Base-by-base conservation (phyloP, 2,797 vertebrate genomes). In the Acridotheres tristis region DNA sequence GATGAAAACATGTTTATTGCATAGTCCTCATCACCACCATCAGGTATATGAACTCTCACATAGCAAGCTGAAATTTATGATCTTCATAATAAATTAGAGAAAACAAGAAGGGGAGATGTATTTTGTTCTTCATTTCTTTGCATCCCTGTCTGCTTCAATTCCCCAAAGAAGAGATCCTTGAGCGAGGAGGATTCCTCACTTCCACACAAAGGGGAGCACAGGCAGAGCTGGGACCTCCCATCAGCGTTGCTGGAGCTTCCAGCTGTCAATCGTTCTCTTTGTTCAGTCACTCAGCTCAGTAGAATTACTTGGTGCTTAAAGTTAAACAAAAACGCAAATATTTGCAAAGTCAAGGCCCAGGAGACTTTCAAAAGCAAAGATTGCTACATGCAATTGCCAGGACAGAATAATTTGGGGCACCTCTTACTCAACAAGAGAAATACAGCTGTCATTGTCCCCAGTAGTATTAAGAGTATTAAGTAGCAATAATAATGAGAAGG, bases 251-350 rank as follows among this genome's bases (percentile, higher is more conserved):
- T 2, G 61, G 38, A 67, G 47, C 76, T 50, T 85, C 68, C 69
- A 72, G 58, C 38, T 93, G 65, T 72, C 30, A 0, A 16, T 83
- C 27, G 4, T 48, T 45, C 34, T 77, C 76, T 88, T 85, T 68
- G 27, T 72, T 91, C 65, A 51, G 68, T 47, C 72, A 32, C 20
- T 75, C 89, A 75, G 43, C 27, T 81, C 80, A 53, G 76, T 36
- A 55, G 73, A 66, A 62, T 48, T 78, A 73, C 54, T 42, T 30
- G 38, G 32, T 84, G 66, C 83, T 54, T 66, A 16, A 85, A 91
- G 38, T 63, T 91, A 77, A 84, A 86, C 65, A 94, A 75, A 94
- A 94, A 18, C 7, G 9, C 43, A 78, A 78, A 75, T 76, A 26
- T 78, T 90, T 91, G 54, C 47, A 90, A 78, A n/a, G 43, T 69